A percentile compares a stretch with the other conserved stretches of the same genome.
These are phyloP conservation scores for Todus mexicanus DNA, from an alignment of 2,797 vertebrate species.

Conservation along the genomic window DNA sequence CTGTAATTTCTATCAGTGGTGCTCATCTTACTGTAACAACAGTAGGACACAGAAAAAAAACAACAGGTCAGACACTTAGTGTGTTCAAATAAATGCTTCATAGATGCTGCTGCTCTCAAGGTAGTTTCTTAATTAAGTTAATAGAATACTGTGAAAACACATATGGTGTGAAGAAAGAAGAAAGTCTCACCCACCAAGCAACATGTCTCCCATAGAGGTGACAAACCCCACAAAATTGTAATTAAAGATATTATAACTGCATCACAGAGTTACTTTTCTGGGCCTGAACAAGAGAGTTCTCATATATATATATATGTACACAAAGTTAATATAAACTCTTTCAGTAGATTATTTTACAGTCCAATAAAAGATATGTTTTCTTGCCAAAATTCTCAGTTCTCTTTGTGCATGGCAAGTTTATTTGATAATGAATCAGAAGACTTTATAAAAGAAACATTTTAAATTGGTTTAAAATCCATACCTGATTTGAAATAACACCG, in stretches of 20 bases:
- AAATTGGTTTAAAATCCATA: background rate
- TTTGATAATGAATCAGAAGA: background rate
- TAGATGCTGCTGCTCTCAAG: background rate
- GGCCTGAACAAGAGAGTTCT: background rate
- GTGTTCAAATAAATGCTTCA: constrained; percentile 28
- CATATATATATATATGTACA: background rate
- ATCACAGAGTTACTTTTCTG: background rate
- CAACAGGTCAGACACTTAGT: background rate
- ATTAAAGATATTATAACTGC: constrained; percentile 26
- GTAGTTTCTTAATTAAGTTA: constrained; percentile 57
- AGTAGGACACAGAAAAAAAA: background rate
- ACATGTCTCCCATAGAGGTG: constrained; percentile 9
- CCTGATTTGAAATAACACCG: background rate
- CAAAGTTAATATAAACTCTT: background rate
- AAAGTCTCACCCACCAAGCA: constrained; percentile 39
- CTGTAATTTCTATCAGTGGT: background rate
- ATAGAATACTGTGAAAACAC: constrained; percentile 7
- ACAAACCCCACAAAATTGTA: constrained; percentile 46
- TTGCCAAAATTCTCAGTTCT: background rate
- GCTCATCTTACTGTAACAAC: background rate
- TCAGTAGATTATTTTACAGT: background rate
- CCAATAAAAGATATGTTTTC: background rate
- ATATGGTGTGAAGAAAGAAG: constrained; percentile 52
- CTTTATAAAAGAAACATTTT: background rate
- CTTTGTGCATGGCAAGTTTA: background rate